Conservation (phyloP, 2,113 vertebrate genomes). For the Dromaius novaehollandiae region DNA sequence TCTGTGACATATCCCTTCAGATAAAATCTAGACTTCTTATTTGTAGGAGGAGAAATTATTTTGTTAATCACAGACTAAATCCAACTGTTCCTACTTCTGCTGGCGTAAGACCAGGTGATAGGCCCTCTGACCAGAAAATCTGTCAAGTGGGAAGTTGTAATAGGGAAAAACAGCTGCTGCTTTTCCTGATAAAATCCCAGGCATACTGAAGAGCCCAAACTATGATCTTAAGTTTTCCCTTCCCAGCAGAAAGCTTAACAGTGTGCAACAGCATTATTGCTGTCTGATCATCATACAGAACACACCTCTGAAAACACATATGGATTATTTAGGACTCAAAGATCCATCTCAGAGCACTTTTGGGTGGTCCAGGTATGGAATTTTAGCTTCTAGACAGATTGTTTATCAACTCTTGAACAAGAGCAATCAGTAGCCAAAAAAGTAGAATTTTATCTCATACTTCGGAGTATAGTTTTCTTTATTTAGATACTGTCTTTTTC, state of each 20-base stretch:
- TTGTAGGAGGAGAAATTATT: background rate
- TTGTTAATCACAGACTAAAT: conserved; percentile 15
- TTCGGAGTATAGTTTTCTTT: background rate
- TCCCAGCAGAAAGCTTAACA: background rate
- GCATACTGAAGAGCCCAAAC: background rate
- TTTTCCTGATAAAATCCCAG: conserved; percentile 25
- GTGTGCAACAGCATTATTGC: background rate
- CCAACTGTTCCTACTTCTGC: background rate
- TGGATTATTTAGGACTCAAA: background rate
- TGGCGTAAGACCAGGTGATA: background rate
- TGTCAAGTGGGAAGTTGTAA: conserved; percentile 14
- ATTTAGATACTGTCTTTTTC: background rate
- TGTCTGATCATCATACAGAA: background rate
- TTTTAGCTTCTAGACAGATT: background rate
- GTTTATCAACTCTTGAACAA: background rate
- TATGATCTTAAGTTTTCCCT: background rate
- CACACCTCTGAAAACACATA: background rate
- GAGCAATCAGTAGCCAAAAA: background rate
- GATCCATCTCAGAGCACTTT: background rate
- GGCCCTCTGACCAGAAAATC: background rate
- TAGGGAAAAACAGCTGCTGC: conserved; percentile 32
- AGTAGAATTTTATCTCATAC: background rate
- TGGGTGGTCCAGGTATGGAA: background rate
- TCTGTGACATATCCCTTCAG: background rate
- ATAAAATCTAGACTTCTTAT: background rate